Base-by-base conservation (phyloP, 1,140 invertebrate species). In the Drosophila persimilis region DNA sequence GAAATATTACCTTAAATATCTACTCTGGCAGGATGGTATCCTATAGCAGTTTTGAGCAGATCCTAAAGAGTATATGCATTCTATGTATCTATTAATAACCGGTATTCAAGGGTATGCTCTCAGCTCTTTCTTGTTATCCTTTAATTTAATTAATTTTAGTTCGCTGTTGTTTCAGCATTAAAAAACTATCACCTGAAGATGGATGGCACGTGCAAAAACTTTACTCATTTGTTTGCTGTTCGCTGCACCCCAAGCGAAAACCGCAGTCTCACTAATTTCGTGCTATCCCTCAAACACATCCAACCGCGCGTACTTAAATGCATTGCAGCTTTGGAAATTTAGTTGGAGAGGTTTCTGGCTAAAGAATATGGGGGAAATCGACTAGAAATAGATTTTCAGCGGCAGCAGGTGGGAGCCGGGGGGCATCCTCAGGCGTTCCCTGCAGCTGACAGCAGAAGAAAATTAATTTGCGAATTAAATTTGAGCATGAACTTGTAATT, bases 351-450 rank as follows among this genome's bases (percentile, higher is more conserved):
- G 29, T 50, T 70, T 39, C 22, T 17, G 13, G 20, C 41, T 20
- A 44, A 22, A 64, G 46, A 44, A 29, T 46, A 26, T 9, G 44
- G 55, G 56, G 46, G 73, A 13, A 77, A 81, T 81, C 78, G 58
- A 73, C 43, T 81, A 55, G 57, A 84, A 80, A 84, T 85, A 77
- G 80, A 73, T 80, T 84, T 80, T 80, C 72, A 76, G 31, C 48
- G 66, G 24, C 5, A 5, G 63, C 41, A 46, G 1, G 26, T 9
- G 24, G 11, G 2, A 15, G 3, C 20, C 1, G 50, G 11, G 8
- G 8, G 4, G 22, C 41, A 35, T 35, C 60, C 26, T 20, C 39
- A 26, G 44, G 59, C 31, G 15, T 60, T 20, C 24, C 17, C 50
- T 73, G 46, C 50, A 62, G 11, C 46, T 65, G 74, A 56, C 64